These are phyloP conservation scores for Rhingia rostrata DNA, from an alignment of 2,888 invertebrate genomes.

Conservation along the genomic window DNA sequence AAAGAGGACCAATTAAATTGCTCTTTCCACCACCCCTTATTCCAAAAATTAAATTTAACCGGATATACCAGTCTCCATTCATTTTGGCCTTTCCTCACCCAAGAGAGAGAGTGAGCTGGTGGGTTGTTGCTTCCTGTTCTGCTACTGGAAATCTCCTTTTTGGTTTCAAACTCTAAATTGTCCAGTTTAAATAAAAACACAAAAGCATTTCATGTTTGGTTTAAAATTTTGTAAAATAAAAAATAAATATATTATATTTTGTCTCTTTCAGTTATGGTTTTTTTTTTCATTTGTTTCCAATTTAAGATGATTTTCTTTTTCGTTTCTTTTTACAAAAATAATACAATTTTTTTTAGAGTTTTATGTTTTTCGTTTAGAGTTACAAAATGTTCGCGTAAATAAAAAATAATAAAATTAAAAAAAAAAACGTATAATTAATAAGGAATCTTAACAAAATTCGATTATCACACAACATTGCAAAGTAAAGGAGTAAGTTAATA, in stretches of 20 bases:
- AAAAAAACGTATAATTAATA: conserved; percentile 69
- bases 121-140: too few relatives aligned
- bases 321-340: conserved; percentile 70
- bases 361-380: too few relatives aligned
- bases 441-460: conserved; percentile 75
- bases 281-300: conserved; percentile 46
- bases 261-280: conserved; percentile 41
- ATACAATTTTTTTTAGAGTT: conserved; percentile 66
- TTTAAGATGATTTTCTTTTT: conserved; percentile 46
- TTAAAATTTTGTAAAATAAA: conserved; percentile 59
- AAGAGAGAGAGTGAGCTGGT: neutral
- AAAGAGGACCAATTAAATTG: conserved; percentile 37
- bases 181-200: conserved; percentile 50
- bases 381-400: conserved; percentile 50
- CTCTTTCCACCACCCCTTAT: neutral
- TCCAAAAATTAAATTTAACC: conserved; percentile 20
- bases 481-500: conserved; percentile 67
- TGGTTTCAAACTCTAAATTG: neutral
- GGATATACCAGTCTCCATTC: neutral
- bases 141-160: neutral
- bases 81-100: neutral
- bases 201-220: conserved; percentile 47
- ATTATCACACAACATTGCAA: conserved; percentile 83
- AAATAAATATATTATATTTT: conserved; percentile 66
- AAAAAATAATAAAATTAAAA: conserved; percentile 62